These are phyloP conservation scores for Lepidonotus clava DNA, from an alignment of 2,888 invertebrate genomes.

Conservation along the genomic window DNA sequence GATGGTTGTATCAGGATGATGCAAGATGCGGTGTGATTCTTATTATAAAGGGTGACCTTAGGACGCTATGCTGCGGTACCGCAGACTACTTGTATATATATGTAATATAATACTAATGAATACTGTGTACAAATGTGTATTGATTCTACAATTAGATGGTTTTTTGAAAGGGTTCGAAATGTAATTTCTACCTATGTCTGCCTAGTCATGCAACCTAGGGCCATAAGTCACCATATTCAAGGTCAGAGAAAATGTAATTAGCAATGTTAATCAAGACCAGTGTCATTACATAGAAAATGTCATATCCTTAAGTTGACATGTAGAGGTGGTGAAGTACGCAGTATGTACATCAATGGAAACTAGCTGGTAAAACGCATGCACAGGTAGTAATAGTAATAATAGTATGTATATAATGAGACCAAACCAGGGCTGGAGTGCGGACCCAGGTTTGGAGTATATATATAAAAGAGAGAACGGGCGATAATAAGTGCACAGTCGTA, in stretches of 20 bases:
- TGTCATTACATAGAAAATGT: constrained; percentile 11
- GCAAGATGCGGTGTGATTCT: constrained; percentile 33
- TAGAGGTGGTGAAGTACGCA: constrained; percentile 33
- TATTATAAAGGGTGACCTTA: constrained; percentile 30
- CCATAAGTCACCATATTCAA: constrained; percentile 26
- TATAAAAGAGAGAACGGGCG: constrained; percentile 23
- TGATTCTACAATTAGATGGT: neutral
- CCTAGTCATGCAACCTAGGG: constrained; percentile 44
- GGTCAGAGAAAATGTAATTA: constrained; percentile 14
- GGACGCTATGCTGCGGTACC: constrained; percentile 2
- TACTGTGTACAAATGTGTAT: neutral
- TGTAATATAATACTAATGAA: neutral
- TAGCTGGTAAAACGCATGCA: constrained; percentile 36
- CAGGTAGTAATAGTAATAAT: neutral
- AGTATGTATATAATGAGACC: no score
- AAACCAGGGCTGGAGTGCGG: neutral
- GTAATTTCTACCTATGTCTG: constrained; percentile 10
- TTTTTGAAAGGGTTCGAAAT: neutral
- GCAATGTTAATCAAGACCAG: constrained; percentile 22
- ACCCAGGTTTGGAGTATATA: neutral
- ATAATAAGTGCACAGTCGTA: constrained; percentile 45
- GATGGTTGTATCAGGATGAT: constrained; percentile 13
- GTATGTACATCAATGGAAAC: constrained; percentile 40
- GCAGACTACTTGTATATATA: neutral
- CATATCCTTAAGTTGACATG: constrained; percentile 28